phyloP scores from a whole-genome alignment of 1,140 invertebrate genomes.

The Euschistus heros region DNA sequence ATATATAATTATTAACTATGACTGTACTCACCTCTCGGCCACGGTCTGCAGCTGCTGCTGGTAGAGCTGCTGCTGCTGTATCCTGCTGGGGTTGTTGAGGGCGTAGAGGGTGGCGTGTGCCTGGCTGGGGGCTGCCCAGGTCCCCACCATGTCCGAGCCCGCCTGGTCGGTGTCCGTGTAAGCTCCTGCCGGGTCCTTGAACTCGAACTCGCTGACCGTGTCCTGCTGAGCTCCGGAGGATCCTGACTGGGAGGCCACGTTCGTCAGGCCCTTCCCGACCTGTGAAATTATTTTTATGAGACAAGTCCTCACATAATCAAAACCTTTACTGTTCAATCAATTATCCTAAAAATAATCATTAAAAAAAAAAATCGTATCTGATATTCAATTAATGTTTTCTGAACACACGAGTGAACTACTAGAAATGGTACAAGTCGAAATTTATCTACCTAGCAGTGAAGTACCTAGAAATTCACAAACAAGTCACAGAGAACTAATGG shows the following conservation, averaged over 20 bases:
- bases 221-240: slow-evolving; percentile 35
- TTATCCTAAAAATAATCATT: no score
- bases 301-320: no score
- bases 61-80: slow-evolving; percentile 6
- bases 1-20: no score
- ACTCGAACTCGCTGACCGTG: slow-evolving; percentile 52
- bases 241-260: slow-evolving; percentile 33
- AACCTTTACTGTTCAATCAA: no score
- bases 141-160: slow-evolving; percentile 28
- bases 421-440: no score
- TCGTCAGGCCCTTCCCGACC: slow-evolving; percentile 52
- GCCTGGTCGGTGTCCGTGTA: slow-evolving; percentile 29
- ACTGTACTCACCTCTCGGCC: slow-evolving; percentile 1
- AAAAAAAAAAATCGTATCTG: no score
- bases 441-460: no score
- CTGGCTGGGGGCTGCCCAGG: slow-evolving; percentile 21
- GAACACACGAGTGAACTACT: no score
- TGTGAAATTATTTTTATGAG: background rate
- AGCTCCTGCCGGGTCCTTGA: slow-evolving; percentile 39
- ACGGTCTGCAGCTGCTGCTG: slow-evolving; percentile 8
- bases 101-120: slow-evolving; percentile 21
- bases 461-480: no score
- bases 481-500: no score
- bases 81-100: slow-evolving; percentile 12
- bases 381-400: no score